Conservation (phyloP, 2,888 invertebrate species). For the Capitulum mitella region DNA sequence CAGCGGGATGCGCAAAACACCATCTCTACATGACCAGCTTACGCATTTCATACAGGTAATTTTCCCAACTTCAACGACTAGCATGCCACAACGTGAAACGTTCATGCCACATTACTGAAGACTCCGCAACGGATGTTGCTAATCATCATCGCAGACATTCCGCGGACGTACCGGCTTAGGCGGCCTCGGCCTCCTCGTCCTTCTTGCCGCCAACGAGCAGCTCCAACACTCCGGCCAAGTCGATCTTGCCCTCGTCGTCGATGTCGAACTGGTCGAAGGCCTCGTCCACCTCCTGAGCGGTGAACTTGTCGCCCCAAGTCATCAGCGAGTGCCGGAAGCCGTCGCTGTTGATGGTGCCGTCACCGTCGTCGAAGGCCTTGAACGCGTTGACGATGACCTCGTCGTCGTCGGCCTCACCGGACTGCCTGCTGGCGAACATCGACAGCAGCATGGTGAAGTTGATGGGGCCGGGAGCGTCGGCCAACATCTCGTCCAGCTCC, state of each 20-base stretch:
- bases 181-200: conserved; percentile 59
- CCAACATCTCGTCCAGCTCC: conserved; percentile 82
- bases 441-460: conserved; percentile 91
- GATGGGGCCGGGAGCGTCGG: conserved; percentile 81
- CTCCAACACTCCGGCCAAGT: conserved; percentile 75
- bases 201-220: conserved; percentile 81
- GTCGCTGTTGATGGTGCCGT: conserved; percentile 65
- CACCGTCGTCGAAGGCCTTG: conserved; percentile 74
- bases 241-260: conserved; percentile 82
- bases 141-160: too few species aligned
- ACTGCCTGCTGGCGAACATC: conserved; percentile 86
- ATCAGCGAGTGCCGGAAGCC: conserved; percentile 81
- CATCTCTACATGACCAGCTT: too few species aligned
- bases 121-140: too few species aligned
- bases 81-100: too few species aligned
- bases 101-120: too few species aligned
- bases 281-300: conserved; percentile 78
- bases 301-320: conserved; percentile 91
- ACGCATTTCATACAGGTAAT: too few species aligned
- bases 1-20: too few species aligned
- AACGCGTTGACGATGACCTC: conserved; percentile 86
- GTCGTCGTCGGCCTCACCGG: conserved; percentile 83
- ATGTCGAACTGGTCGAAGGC: conserved; percentile 89
- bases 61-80: too few species aligned
- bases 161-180: conserved; percentile 6